Evolutionary conservation across 2,113 vertebrate genomes (phyloP).

Genomic region (Thryonomys swinderianus): DNA sequence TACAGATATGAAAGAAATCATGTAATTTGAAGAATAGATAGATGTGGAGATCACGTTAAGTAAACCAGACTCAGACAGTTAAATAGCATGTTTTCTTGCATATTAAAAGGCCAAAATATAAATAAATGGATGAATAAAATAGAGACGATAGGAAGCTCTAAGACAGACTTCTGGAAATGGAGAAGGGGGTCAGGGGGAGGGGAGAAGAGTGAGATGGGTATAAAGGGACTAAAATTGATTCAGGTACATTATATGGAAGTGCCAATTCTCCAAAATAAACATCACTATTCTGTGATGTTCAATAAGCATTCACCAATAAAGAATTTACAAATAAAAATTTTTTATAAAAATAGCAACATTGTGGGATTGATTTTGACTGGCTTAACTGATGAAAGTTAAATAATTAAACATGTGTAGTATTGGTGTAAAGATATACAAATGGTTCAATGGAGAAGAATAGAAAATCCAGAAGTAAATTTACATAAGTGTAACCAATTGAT

Average conservation of each 20-base stretch:
- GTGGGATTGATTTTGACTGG: not conserved
- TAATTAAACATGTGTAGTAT: not conserved
- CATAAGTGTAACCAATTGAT: not conserved
- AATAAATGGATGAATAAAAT: not conserved
- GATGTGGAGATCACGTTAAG: not conserved
- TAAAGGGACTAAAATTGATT: not conserved
- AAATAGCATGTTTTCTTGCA: not conserved
- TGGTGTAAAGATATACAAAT: not conserved
- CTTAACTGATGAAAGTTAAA: not conserved
- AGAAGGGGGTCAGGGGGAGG: not conserved
- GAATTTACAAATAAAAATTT: slow-evolving; percentile 41
- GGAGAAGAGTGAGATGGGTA: not conserved
- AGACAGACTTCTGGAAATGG: not conserved
- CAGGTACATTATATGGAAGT: not conserved
- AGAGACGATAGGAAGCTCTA: not conserved
- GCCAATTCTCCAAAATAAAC: not conserved
- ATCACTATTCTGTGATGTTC: not conserved
- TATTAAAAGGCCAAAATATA: not conserved
- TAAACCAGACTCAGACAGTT: not conserved
- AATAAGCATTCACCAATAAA: not conserved
- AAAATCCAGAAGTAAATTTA: slow-evolving; percentile 27
- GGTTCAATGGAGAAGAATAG: not conserved
- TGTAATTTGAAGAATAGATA: not conserved
- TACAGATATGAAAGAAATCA: not conserved
- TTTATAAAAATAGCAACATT: not conserved